Evolutionary conservation across 1,140 invertebrate species (phyloP).

Genomic region (Sinella curviseta): DNA sequence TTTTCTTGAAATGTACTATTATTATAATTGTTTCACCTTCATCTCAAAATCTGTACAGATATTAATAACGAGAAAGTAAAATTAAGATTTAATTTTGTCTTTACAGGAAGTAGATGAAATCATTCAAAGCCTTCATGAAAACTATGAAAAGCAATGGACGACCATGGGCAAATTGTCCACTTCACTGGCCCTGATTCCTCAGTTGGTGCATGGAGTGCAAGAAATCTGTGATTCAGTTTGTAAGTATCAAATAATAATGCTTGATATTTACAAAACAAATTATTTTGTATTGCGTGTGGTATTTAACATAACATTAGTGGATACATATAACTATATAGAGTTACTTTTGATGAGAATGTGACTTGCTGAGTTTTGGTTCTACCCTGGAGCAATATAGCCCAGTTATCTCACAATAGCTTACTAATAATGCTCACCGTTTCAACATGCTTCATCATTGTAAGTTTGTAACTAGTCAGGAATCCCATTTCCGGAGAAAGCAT

Average conservation of each 20-base stretch:
- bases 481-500: too few relatives aligned
- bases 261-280: not conserved
- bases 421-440: too few relatives aligned
- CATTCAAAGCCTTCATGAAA: constrained; percentile 60
- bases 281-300: too few relatives aligned
- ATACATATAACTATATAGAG: not conserved
- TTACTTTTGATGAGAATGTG: too few relatives aligned
- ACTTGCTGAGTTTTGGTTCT: too few relatives aligned
- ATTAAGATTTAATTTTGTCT: constrained; percentile 29
- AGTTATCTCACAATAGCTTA: too few relatives aligned
- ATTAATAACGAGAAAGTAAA: not conserved
- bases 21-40: too few relatives aligned
- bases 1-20: too few relatives aligned
- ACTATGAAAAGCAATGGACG: constrained; percentile 60
- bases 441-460: too few relatives aligned
- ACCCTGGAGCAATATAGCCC: too few relatives aligned
- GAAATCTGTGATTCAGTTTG: constrained; percentile 64
- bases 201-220: constrained; percentile 62
- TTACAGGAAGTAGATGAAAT: constrained; percentile 59
- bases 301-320: not conserved
- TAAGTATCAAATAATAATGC: constrained; percentile 48
- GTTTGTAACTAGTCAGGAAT: too few relatives aligned
- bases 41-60: too few relatives aligned
- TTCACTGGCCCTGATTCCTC: constrained; percentile 61
- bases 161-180: constrained; percentile 60